A percentile compares a stretch with the other conserved stretches of the same genome.
phyloP scores from a whole-genome alignment of 2,888 invertebrate genomes.

The Clepsis dumicolana region DNA sequence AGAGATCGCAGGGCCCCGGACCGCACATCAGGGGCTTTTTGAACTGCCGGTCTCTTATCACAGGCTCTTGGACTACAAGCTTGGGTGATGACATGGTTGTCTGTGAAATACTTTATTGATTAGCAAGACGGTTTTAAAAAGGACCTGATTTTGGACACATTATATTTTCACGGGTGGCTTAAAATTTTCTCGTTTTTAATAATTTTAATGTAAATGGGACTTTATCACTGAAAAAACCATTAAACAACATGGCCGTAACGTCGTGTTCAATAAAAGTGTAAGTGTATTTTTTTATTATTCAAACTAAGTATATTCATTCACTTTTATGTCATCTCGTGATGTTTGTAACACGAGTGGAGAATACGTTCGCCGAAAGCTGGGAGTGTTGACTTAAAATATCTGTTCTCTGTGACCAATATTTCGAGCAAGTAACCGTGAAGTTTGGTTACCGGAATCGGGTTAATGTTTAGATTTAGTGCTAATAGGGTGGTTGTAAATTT shows the following conservation, averaged over 20 bases:
- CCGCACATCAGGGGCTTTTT: slow-evolving; percentile 71
- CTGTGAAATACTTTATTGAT: not conserved
- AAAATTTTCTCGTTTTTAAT: not conserved
- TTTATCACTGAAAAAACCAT: too few relatives aligned
- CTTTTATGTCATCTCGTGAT: slow-evolving; percentile 39
- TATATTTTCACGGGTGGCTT: too few relatives aligned
- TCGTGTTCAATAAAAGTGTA: too few relatives aligned
- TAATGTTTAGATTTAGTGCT: slow-evolving; percentile 86
- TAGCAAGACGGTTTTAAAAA: not conserved
- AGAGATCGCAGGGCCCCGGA: slow-evolving; percentile 73
- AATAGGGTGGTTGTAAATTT: slow-evolving; percentile 84
- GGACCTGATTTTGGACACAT: not conserved
- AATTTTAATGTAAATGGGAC: not conserved
- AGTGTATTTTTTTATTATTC: too few relatives aligned
- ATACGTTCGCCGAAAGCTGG: slow-evolving; percentile 55
- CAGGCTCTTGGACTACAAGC: slow-evolving; percentile 63
- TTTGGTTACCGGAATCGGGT: slow-evolving; percentile 82
- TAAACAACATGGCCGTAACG: too few relatives aligned
- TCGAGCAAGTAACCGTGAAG: slow-evolving; percentile 71
- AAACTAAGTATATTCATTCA: too few relatives aligned
- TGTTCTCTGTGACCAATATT: slow-evolving; percentile 72
- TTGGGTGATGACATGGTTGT: slow-evolving; percentile 57
- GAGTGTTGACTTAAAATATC: slow-evolving; percentile 65
- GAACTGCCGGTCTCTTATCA: slow-evolving; percentile 64
- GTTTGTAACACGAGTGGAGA: slow-evolving; percentile 47